A percentile compares a stretch with the other conserved stretches of the same genome.
Conservation (phyloP, 2,797 vertebrate genomes). For the Ctenopoma kingsleyae region DNA sequence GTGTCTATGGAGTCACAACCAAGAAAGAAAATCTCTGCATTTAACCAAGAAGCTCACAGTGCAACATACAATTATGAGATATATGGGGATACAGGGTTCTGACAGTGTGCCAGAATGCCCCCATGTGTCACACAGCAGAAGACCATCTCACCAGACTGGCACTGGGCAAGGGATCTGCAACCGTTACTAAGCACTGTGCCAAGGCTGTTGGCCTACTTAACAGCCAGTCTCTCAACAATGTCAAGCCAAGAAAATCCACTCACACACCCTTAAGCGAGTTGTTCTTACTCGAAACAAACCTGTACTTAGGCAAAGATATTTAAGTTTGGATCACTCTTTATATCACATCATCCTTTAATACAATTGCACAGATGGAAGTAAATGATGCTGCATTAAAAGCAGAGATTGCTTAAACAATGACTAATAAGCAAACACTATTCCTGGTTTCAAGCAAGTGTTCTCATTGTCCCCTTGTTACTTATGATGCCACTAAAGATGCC, state of each 20-base stretch:
- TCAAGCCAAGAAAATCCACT: constrained; percentile 51
- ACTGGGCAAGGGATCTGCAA: constrained; percentile 61
- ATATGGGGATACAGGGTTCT: constrained; percentile 64
- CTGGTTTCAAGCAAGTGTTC: constrained; percentile 30
- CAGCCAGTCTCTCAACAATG: constrained; percentile 61
- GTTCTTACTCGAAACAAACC: constrained; percentile 46
- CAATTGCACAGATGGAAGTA: constrained; percentile 43
- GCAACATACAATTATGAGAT: constrained; percentile 75
- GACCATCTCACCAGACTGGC: constrained; percentile 73
- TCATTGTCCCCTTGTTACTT: constrained; percentile 53
- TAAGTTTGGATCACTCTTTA: constrained; percentile 33
- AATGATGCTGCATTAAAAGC: constrained; percentile 15
- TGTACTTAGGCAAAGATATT: constrained; percentile 41
- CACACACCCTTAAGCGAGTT: constrained; percentile 36
- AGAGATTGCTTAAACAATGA: constrained; percentile 38
- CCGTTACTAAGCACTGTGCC: constrained; percentile 69
- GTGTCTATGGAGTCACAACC: constrained; percentile 57
- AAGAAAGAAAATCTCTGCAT: constrained; percentile 55
- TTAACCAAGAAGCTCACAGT: constrained; percentile 66
- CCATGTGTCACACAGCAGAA: constrained; percentile 62
- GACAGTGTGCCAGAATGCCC: constrained; percentile 55
- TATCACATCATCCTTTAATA: constrained; percentile 27
- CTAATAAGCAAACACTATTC: constrained; percentile 54
- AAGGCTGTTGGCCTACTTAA: constrained; percentile 73
- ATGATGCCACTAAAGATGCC: constrained; percentile 52